Conservation (phyloP, 2,888 invertebrate species). For the Caenorhabditis doughertyi region DNA sequence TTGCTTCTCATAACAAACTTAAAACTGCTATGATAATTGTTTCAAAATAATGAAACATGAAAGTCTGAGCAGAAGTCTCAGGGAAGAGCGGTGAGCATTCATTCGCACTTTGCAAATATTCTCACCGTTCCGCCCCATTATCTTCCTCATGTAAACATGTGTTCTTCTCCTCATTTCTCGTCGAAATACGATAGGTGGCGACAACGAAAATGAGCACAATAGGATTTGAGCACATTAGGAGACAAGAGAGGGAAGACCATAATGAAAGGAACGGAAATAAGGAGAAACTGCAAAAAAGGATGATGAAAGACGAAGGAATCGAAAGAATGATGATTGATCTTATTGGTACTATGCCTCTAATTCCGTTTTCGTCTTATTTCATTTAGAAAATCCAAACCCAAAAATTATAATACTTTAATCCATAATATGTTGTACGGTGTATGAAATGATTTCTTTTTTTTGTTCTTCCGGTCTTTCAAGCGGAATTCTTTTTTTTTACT, state of each 20-base stretch:
- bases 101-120: constrained; percentile 9
- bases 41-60: neutral
- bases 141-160: constrained; percentile 48
- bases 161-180: constrained; percentile 18
- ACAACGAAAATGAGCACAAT: constrained; percentile 41
- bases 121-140: constrained; percentile 12
- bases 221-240: constrained; percentile 56
- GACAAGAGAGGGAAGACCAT: constrained; percentile 14
- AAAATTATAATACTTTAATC: too few species aligned
- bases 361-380: too few species aligned
- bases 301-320: neutral
- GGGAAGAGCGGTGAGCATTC: constrained; percentile 8
- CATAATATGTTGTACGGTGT: too few species aligned
- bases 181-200: constrained; percentile 58
- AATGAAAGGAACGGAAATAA: constrained; percentile 30
- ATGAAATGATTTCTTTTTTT: too few species aligned
- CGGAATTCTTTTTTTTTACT: neutral
- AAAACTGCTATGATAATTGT: too few species aligned
- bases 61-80: neutral
- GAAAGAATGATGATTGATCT: constrained; percentile 11
- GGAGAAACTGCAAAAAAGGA: neutral
- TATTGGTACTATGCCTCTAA: neutral
- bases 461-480: too few species aligned
- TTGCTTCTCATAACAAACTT: too few species aligned
- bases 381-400: too few species aligned